These are phyloP conservation scores for Rhinogobius similis DNA, from an alignment of 2,113 vertebrate genomes.

Conservation along the genomic window DNA sequence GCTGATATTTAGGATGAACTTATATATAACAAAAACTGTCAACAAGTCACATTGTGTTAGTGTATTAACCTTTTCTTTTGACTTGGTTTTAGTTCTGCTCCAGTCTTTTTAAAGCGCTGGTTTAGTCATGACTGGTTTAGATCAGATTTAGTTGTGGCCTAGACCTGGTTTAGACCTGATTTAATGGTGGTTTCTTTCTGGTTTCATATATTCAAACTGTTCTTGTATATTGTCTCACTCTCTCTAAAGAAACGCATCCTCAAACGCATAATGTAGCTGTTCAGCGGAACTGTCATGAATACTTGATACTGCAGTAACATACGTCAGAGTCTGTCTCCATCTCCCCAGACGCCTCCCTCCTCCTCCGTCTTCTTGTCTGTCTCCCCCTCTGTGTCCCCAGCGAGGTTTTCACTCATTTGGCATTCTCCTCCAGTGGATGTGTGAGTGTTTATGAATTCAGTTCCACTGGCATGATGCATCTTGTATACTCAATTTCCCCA, in stretches of 20 bases:
- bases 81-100: background rate
- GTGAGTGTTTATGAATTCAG: constrained; percentile 64
- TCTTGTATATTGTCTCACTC: constrained; percentile 18
- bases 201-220: background rate
- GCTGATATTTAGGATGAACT: background rate
- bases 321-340: constrained; percentile 26
- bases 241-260: constrained; percentile 31
- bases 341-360: constrained; percentile 17
- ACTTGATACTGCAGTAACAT: constrained; percentile 42
- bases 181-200: background rate
- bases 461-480: constrained; percentile 65
- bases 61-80: too few species aligned
- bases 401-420: constrained; percentile 65
- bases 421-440: constrained; percentile 62
- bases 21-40: background rate
- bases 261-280: constrained; percentile 30
- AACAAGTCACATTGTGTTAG: background rate
- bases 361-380: constrained; percentile 23
- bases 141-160: background rate
- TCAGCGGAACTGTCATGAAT: constrained; percentile 27
- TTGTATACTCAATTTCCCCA: constrained; percentile 65
- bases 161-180: background rate
- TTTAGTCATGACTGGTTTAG: background rate
- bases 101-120: background rate
- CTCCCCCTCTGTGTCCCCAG: constrained; percentile 40